A percentile compares a stretch with the other conserved stretches of the same genome.
Evolutionary conservation across 2,113 vertebrate species (phyloP).

Genomic region (Centropus unirufus): DNA sequence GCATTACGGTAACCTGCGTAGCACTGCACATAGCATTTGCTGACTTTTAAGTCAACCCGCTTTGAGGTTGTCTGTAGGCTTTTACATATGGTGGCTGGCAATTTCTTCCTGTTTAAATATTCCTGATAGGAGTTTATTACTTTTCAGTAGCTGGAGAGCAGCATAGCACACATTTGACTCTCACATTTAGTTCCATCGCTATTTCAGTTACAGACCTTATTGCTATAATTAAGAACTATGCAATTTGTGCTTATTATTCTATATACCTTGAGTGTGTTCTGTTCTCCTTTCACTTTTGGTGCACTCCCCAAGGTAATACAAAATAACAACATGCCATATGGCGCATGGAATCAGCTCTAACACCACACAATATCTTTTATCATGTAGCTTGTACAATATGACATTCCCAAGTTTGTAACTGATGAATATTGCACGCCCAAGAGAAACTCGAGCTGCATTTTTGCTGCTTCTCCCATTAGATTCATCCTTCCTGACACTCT

Average conservation of each 20-base stretch:
- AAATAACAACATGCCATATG: constrained; percentile 55
- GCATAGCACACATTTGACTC: neutral
- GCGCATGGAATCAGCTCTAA: constrained; percentile 54
- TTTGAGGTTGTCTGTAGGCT: neutral
- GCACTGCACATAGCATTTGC: neutral
- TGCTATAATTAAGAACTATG: constrained; percentile 60
- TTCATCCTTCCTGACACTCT: constrained; percentile 30
- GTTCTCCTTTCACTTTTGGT: constrained; percentile 28
- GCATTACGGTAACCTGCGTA: neutral
- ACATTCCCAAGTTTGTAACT: constrained; percentile 53
- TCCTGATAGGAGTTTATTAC: constrained; percentile 1
- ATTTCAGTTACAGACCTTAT: constrained; percentile 21
- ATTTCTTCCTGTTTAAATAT: constrained; percentile 33
- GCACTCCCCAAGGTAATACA: constrained; percentile 40
- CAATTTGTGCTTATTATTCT: constrained; percentile 47
- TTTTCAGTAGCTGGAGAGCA: neutral
- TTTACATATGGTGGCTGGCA: neutral
- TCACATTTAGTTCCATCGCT: neutral
- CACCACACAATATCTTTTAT: neutral
- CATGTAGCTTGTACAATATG: constrained; percentile 40
- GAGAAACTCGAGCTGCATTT: neutral
- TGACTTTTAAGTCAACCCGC: neutral
- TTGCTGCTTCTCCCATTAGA: constrained; percentile 4
- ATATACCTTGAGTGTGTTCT: constrained; percentile 15
- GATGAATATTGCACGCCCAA: constrained; percentile 52